A percentile compares a stretch with the other conserved stretches of the same genome.
These are phyloP conservation scores for Morbakka virulenta DNA, from an alignment of 30 jellyfish, hydroid and myxozoan genomes.

Conservation along the genomic window DNA sequence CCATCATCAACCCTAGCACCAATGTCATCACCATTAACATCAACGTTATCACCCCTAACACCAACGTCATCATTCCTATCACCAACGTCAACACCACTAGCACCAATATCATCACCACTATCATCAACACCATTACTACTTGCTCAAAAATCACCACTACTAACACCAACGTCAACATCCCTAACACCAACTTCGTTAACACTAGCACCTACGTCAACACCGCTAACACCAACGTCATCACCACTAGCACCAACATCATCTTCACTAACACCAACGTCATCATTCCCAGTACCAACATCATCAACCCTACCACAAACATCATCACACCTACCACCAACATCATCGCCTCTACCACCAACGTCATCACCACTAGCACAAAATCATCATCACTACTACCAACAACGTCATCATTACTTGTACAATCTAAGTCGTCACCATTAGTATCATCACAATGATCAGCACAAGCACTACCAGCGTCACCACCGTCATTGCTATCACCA, in stretches of 20 bases:
- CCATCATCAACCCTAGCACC: too few relatives aligned
- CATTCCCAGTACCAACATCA: neutral
- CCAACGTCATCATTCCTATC: too few relatives aligned
- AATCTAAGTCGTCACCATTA: neutral
- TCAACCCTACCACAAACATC: conserved; percentile 3
- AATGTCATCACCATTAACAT: too few relatives aligned
- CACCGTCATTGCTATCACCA: conserved; percentile 11
- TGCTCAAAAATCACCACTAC: neutral
- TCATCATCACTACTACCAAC: neutral
- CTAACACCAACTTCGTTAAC: conserved; percentile 8
- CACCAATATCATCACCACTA: too few relatives aligned
- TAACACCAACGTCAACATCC: conserved; percentile 3
- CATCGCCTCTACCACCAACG: conserved; percentile 1
- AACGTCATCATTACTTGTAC: neutral
- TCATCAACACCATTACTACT: neutral
- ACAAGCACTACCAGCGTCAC: conserved; percentile 1
- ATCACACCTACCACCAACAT: conserved; percentile 5
- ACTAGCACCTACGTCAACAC: neutral
- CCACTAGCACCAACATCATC: neutral
- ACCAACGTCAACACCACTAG: too few relatives aligned
- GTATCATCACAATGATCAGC: neutral
- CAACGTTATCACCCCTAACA: too few relatives aligned
- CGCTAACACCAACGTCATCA: neutral
- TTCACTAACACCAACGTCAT: neutral
- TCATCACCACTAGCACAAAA: conserved; percentile 6